Percentiles rank a stretch among this genome's conserved stretches.
phyloP scores from a whole-genome alignment of 2,113 vertebrate genomes.

The Pteropus alecto region DNA sequence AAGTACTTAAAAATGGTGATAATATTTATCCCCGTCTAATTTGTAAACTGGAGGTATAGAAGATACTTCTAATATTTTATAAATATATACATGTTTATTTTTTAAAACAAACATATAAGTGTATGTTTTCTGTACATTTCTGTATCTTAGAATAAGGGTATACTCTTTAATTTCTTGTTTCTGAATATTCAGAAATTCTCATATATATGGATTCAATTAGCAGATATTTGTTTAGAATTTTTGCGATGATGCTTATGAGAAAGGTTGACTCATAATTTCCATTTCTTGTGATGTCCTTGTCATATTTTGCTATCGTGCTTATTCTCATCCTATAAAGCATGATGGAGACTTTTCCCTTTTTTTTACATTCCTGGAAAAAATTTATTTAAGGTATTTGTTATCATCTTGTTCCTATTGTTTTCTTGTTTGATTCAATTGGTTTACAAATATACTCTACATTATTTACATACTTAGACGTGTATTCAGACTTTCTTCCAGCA shows the following conservation, averaged over 20 bases:
- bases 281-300: background rate
- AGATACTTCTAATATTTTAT: background rate
- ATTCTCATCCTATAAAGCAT: background rate
- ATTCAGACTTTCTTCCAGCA: background rate
- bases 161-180: background rate
- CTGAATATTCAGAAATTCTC: background rate
- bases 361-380: background rate
- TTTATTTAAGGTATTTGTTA: background rate
- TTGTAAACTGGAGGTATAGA: background rate
- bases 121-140: background rate
- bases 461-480: background rate
- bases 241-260: background rate
- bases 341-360: background rate
- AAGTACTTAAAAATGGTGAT: background rate
- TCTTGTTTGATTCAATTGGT: background rate
- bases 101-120: background rate
- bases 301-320: background rate
- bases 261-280: background rate
- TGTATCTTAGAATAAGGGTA: background rate
- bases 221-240: slow-evolving; percentile 42
- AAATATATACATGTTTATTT: background rate
- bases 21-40: background rate
- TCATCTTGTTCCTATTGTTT: slow-evolving; percentile 28
- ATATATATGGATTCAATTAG: background rate
- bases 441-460: background rate